Percentiles rank a stretch among this genome's conserved stretches.
Evolutionary conservation across 2,113 vertebrate genomes (phyloP).

Genomic region (Phylloscopus whistleri): DNA sequence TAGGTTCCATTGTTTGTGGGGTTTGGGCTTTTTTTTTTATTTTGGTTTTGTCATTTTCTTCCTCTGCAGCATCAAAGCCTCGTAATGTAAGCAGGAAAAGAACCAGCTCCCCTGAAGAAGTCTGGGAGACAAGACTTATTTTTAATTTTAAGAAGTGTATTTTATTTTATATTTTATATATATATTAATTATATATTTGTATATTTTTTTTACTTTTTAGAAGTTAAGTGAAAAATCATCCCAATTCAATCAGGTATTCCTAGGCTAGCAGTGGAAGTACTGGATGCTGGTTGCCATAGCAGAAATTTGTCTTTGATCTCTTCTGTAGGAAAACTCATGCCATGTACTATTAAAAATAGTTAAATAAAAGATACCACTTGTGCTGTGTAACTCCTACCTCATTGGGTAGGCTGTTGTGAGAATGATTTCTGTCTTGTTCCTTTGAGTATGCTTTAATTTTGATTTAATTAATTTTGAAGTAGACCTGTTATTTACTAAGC

Average conservation of each 20-base stretch:
- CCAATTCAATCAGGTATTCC: background rate
- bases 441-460: background rate
- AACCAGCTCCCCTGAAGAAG: background rate
- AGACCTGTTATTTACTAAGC: background rate
- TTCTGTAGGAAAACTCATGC: background rate
- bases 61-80: background rate
- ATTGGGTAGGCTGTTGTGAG: background rate
- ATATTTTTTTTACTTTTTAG: background rate
- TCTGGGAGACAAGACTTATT: background rate
- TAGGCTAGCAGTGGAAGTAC: background rate
- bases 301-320: background rate
- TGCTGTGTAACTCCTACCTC: background rate
- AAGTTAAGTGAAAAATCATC: background rate
- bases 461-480: background rate
- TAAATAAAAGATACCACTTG: background rate
- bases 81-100: background rate
- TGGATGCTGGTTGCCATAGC: background rate
- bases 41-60: background rate
- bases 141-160: background rate
- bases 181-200: no score
- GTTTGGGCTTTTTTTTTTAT: background rate
- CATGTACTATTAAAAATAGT: background rate
- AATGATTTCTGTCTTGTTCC: background rate
- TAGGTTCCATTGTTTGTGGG: background rate
- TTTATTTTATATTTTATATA: background rate